Base-by-base conservation (phyloP, 2,113 vertebrate genomes). In the Parotia lawesii region DNA sequence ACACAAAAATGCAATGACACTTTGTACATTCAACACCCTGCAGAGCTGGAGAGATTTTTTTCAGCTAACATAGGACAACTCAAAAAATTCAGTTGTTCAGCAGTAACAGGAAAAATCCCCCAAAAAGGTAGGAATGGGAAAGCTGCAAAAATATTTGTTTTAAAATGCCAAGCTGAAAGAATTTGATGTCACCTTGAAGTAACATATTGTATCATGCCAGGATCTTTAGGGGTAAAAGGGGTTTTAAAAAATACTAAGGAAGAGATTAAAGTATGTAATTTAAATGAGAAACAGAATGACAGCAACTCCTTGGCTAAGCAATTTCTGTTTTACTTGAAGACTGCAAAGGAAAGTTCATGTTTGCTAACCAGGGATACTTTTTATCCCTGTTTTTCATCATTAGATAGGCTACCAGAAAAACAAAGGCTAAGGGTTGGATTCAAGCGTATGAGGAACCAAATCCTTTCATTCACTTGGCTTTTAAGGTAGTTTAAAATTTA, bases 321-420 rank as follows among this genome's bases (percentile, higher is more conserved):
- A 16, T 2, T 37, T 73, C 21, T 81, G 13, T 7, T 85, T 87
- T 62, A 45, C 25, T 38, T 71, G 17, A 66, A n/a, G 12, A 50
- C 1, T 0, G 0, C 16, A 64, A 67, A 83, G 54, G 64, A 77
- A 77, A 6, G 2, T 28, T 85, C 3, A 4, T n/a, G 10, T 13
- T 71, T 75, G 33, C 42, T 42, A 56, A 47, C 1, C 2, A 60
- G 24, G 11, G 4, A 3, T 90, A 31, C 33, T 56, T 85, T 80
- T 23, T 45, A 42, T 67, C 29, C 15, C 38, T 70, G 12, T 27
- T 54, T 62, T 45, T 64, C 13, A 31, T 15, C 20, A 23, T 50
- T 79, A 23, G 37, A 54, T 1, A 7, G 24, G 20, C 22, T 79
- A 33, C 11, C 12, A 47, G 74, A 88, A 31, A 58, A 24, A 1